Conservation (phyloP, 1,140 invertebrate genomes). For the Drosophila novamexicana region DNA sequence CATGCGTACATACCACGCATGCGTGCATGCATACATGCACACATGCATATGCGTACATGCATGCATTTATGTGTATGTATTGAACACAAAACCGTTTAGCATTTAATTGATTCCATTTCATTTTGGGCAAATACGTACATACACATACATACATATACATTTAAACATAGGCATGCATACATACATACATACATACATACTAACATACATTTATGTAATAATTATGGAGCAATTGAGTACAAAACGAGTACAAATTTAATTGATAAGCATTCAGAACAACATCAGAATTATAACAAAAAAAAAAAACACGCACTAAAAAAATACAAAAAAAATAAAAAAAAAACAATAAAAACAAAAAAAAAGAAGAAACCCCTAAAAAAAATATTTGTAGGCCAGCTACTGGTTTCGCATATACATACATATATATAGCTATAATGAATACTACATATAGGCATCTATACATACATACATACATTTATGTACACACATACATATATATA, state of each 20-base stretch:
- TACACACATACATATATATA: conserved; percentile 20
- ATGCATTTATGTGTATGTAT: not conserved
- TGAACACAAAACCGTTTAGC: not conserved
- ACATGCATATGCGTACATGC: not conserved
- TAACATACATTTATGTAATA: conserved; percentile 56
- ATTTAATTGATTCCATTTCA: no score
- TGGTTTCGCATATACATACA: conserved; percentile 60
- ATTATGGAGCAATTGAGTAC: conserved; percentile 83
- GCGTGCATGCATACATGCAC: conserved; percentile 19
- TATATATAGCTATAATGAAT: conserved; percentile 48
- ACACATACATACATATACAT: not conserved
- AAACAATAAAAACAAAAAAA: conserved; percentile 33
- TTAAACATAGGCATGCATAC: not conserved
- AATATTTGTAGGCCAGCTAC: conserved; percentile 70
- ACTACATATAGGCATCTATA: conserved; percentile 44
- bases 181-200: conserved; percentile 17
- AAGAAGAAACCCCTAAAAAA: conserved; percentile 21
- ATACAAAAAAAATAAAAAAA: conserved; percentile 17
- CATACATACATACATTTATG: conserved; percentile 24
- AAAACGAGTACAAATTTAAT: conserved; percentile 81
- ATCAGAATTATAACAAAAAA: conserved; percentile 11
- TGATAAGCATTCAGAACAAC: conserved; percentile 51
- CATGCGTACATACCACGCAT: not conserved
- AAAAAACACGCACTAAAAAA: conserved; percentile 14
- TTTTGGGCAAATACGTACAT: not conserved